Evolutionary conservation across 2,113 vertebrate species (phyloP), one percentile per base, ranked within the genome.

Genomic region (Cyphomyrus discorhynchus): DNA sequence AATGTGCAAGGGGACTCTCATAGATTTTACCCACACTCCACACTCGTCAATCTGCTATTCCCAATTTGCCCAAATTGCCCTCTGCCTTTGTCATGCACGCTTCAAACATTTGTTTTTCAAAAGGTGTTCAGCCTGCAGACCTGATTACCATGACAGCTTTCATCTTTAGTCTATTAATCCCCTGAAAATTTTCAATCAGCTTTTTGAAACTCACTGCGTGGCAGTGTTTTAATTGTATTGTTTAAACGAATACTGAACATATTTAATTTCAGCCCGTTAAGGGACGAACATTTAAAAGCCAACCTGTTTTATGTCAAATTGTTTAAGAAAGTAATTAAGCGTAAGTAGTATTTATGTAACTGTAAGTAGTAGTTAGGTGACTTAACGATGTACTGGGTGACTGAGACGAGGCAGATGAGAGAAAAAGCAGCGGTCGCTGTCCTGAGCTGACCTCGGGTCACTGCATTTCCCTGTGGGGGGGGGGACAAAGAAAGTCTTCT

Each of bases 71-170:
- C 74, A 50, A 56, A 82, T 42, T 58, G 74, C 74, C 89, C 39
- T 83, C 53, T 46, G n/a, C 52, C 88, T 89, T 49, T 85, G 53
- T 35, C 80, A 89, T 19, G 19, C 53, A 13, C 2, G 50, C 89
- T 21, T 53, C 50, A 84, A 46, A 58, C 80, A 56, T 85, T 53
- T 49, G 77, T 85, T 84, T 52, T 89, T 89, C 52, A 89, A 89
- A 89, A 53, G 52, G 77, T 83, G 56, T 56, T 62, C 42, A 17
- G 89, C 52, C 49, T 46, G 35, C 50, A 89, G 77, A 89, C 52
- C 24, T 27, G 89, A 84, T 58, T 89, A 56, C 52, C 53, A 52
- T 62, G 21, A 46, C 89, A 31, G 42, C 77, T 56, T 85, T 45
- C 52, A 62, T 89, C 50, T 62, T 47, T 84, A 84, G 39, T 80